Conservation (phyloP, 2,797 vertebrate species). For the Neopelma chrysocephalum region DNA sequence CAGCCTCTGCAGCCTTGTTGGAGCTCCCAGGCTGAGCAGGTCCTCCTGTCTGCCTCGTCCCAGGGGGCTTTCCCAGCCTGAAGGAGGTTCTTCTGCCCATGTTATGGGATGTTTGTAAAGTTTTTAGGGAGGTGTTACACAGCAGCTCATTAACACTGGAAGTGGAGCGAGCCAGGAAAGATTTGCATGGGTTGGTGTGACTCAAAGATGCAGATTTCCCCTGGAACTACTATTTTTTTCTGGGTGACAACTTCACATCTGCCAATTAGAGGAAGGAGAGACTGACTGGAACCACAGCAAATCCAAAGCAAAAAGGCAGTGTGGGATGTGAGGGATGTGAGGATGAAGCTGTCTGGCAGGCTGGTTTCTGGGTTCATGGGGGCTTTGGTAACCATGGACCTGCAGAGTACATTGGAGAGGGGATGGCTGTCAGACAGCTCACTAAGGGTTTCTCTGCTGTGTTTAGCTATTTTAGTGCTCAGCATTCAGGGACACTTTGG, state of each 20-base stretch:
- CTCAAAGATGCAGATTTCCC: background rate
- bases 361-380: background rate
- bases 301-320: background rate
- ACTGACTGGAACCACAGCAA: background rate
- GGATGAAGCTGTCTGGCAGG: background rate
- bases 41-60: background rate
- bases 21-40: background rate
- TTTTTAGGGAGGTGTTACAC: background rate
- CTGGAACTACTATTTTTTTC: background rate
- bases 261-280: background rate
- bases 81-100: background rate
- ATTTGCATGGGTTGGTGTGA: background rate
- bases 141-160: background rate
- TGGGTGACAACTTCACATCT: background rate
- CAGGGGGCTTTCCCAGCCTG: background rate
- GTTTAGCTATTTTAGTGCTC: background rate
- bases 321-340: background rate
- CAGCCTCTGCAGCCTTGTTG: conserved; percentile 22
- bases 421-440: background rate
- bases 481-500: background rate
- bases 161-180: background rate
- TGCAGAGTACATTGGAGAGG: background rate
- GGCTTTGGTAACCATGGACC: background rate
- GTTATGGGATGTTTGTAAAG: background rate
- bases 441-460: background rate